Percentiles rank a stretch among this genome's conserved stretches.
These are phyloP conservation scores for Prorops nasuta DNA, from an alignment of 1,140 invertebrate species.

Conservation along the genomic window DNA sequence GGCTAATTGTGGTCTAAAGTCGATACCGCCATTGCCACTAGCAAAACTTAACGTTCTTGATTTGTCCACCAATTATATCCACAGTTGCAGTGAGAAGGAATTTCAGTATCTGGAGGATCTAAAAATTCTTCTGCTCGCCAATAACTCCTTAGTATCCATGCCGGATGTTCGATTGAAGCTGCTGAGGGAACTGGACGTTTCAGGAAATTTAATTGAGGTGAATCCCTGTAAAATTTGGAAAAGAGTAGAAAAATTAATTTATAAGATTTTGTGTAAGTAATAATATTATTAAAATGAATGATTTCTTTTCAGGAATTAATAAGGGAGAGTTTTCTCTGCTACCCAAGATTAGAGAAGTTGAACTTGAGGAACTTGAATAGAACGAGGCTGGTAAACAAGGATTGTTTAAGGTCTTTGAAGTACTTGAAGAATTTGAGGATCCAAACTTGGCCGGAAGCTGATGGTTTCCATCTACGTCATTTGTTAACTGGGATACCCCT, in stretches of 20 bases:
- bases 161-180: slow-evolving; percentile 61
- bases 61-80: slow-evolving; percentile 72
- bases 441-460: slow-evolving; percentile 67
- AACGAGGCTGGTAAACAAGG: slow-evolving; percentile 61
- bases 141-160: slow-evolving; percentile 66
- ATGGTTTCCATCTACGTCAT: slow-evolving; percentile 65
- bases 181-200: slow-evolving; percentile 64
- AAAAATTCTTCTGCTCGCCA: slow-evolving; percentile 65
- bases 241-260: neutral
- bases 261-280: neutral
- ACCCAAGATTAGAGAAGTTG: slow-evolving; percentile 51
- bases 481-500: slow-evolving; percentile 61
- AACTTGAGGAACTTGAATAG: slow-evolving; percentile 49
- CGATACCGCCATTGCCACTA: slow-evolving; percentile 70
- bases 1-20: slow-evolving; percentile 70
- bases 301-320: slow-evolving; percentile 59
- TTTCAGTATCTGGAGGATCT: slow-evolving; percentile 65
- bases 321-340: slow-evolving; percentile 55
- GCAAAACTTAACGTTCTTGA: slow-evolving; percentile 73
- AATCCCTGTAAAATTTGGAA: slow-evolving; percentile 11
- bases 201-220: slow-evolving; percentile 66
- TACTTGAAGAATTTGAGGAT: slow-evolving; percentile 62
- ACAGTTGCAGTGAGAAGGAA: slow-evolving; percentile 61
- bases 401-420: slow-evolving; percentile 63
- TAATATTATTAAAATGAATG: slow-evolving; percentile 19